These are phyloP conservation scores for Andrena flavipes DNA, from an alignment of 2,888 invertebrate species.

Conservation along the genomic window DNA sequence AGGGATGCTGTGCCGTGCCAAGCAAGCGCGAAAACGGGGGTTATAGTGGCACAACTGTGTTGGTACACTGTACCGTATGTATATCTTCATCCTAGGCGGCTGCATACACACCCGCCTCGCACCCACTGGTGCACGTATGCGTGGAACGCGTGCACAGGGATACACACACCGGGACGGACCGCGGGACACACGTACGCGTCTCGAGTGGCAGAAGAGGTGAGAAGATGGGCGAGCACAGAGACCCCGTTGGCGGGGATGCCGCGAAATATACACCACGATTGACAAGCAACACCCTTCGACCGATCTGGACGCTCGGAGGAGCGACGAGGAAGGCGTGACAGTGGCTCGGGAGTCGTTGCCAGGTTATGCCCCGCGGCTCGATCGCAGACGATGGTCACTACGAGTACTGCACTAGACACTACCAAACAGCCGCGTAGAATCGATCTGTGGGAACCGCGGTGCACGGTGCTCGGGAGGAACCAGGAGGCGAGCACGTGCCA, in stretches of 20 bases:
- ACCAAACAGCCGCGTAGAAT: slow-evolving; percentile 45
- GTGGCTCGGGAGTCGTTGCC: slow-evolving; percentile 45
- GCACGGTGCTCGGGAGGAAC: slow-evolving; percentile 2
- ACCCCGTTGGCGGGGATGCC: slow-evolving; percentile 58
- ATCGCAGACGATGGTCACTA: slow-evolving; percentile 22
- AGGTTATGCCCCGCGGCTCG: slow-evolving; percentile 39
- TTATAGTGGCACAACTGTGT: slow-evolving; percentile 70
- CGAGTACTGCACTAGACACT: slow-evolving; percentile 60
- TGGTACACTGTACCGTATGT: slow-evolving; percentile 66
- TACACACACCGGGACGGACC: slow-evolving; percentile 11
- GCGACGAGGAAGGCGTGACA: slow-evolving; percentile 64
- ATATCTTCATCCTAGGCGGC: slow-evolving; percentile 62
- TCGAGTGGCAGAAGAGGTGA: slow-evolving; percentile 67
- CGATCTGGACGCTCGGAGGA: slow-evolving; percentile 28
- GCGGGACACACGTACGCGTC: slow-evolving; percentile 26
- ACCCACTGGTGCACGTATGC: background rate
- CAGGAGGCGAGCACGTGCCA: slow-evolving; percentile 8
- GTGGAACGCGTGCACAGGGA: slow-evolving; percentile 28
- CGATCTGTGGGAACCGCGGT: slow-evolving; percentile 35
- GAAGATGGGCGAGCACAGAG: slow-evolving; percentile 65
- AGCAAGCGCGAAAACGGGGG: slow-evolving; percentile 81
- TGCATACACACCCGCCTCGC: slow-evolving; percentile 60
- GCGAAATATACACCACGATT: slow-evolving; percentile 67
- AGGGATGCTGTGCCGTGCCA: slow-evolving; percentile 81
- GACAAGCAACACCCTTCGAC: slow-evolving; percentile 61